Base-by-base conservation (phyloP, 2,888 invertebrate species). In the Papilio protenor region DNA sequence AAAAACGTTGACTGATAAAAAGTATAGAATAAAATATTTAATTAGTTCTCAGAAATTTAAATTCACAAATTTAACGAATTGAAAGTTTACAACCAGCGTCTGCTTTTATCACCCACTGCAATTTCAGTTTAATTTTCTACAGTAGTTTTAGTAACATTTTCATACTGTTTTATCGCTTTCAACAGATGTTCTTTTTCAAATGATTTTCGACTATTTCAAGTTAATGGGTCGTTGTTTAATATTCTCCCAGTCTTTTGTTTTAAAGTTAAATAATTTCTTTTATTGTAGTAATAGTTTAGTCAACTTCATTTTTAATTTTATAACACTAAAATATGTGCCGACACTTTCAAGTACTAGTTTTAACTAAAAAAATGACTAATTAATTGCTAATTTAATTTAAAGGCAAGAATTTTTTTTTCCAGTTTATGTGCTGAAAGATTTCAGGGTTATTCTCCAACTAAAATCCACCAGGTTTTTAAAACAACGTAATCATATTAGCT, bases 161-260 rank as follows among this genome's bases (percentile, higher is more conserved):
- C 21, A 73, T 47, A 55, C 45, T 57, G 6, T 77, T 77, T 77
- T 66, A 77, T 77, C 69, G 47, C 59, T 69, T 49, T 21, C 69
- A 73, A 59, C 77, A 69, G 23, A 55, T 77, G 77, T 57, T 55
- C 47, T 40, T 33, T 55, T 33, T 45, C 45, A 59, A 73, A 77
- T 69, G 16, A 73, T 73, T 73, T 73, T 73, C n/a, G 66, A 69
- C 66, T 69, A 69, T 69, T 45, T 45, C 40, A 45, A 69, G 66
- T 45, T 45, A 45, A 66, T 69, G 45, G 66, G 21, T 69, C 21
- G 40, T 40, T 45, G 66, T 45, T 69, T 69, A 21, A 45, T 66
- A 27, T 45, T 69, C 66, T 45, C 21, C 8, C 3, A 64, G 40
- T 69, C 40, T n/a, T n/a, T 66, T 66, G n/a, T 69, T 69, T n/a